phyloP scores from a whole-genome alignment of 2,113 vertebrate species.

The Heloderma charlesbogerti region DNA sequence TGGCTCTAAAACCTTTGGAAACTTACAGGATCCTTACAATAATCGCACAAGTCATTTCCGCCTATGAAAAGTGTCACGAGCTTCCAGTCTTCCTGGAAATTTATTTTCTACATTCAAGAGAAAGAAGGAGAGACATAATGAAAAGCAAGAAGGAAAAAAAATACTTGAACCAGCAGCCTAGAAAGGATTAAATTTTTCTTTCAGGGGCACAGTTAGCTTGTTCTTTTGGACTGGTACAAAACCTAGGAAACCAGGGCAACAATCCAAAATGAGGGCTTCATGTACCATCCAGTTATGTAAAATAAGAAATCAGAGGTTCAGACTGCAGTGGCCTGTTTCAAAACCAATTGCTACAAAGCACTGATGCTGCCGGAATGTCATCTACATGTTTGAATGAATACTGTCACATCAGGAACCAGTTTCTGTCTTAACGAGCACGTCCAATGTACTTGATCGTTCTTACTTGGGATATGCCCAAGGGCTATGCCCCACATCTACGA shows the following conservation, averaged over 20 bases:
- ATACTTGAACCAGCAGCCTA: neutral
- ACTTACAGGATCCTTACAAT: constrained; percentile 75
- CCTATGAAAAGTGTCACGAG: constrained; percentile 82
- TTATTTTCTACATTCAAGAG: constrained; percentile 65
- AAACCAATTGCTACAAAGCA: neutral
- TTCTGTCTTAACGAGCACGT: neutral
- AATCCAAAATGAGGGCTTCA: constrained; percentile 1
- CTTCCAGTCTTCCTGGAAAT: constrained; percentile 81
- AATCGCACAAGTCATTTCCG: constrained; percentile 76
- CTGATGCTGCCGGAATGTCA: neutral
- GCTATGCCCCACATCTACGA: neutral
- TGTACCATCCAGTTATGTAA: neutral
- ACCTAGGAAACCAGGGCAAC: neutral
- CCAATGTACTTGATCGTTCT: neutral
- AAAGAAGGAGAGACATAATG: constrained; percentile 9
- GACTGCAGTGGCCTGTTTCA: neutral
- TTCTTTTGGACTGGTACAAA: constrained; percentile 7
- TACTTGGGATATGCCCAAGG: neutral
- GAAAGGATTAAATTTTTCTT: constrained; percentile 31
- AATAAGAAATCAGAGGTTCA: neutral
- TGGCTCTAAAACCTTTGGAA: neutral
- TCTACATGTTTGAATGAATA: neutral
- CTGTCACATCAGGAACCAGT: neutral
- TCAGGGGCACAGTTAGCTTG: neutral
- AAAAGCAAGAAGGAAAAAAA: neutral